Conservation (phyloP, 2,888 invertebrate species). For the Spicauda simplicius region DNA sequence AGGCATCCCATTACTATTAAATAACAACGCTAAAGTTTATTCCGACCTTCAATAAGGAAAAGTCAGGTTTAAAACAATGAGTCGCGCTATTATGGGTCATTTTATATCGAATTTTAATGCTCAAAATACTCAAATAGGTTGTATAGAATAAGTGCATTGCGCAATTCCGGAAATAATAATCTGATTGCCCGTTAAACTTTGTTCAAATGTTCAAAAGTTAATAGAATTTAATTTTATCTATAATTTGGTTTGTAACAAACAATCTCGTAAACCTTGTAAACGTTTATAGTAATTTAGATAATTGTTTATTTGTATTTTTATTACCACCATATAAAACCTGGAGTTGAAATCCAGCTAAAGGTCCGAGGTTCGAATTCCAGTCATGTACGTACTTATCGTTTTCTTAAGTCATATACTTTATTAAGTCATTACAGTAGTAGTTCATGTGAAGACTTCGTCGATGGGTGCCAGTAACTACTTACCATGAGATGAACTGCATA, state of each 20-base stretch:
- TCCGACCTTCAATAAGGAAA: conserved; percentile 27
- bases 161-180: conserved; percentile 8
- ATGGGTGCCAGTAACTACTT: no score
- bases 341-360: no score
- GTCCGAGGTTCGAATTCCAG: no score
- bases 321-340: no score
- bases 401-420: no score
- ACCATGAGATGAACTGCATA: no score
- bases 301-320: no score
- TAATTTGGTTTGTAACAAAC: background rate
- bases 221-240: background rate
- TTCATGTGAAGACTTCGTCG: no score
- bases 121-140: conserved; percentile 9
- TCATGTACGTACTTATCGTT: no score
- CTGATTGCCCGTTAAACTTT: background rate
- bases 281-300: no score
- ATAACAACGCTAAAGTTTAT: conserved; percentile 4
- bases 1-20: conserved; percentile 7
- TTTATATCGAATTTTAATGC: conserved; percentile 16
- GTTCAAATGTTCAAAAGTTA: background rate
- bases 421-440: no score
- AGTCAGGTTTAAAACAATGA: conserved; percentile 12
- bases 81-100: conserved; percentile 9
- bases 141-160: background rate
- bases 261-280: background rate